phyloP scores from a whole-genome alignment of 2,113 vertebrate species.

The Caretta caretta region DNA sequence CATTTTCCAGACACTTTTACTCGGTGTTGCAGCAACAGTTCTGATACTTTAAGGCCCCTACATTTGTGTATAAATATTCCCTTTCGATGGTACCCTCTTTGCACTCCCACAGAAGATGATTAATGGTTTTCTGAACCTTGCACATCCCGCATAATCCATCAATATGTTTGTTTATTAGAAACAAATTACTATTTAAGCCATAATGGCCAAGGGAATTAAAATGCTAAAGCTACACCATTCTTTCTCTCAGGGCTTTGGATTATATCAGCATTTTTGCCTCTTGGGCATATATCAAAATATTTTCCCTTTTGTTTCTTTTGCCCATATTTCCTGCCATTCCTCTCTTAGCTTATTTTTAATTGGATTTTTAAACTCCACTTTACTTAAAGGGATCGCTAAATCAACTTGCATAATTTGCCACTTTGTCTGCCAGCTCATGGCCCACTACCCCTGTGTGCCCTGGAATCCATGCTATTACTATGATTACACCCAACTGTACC shows the following conservation, averaged over 20 bases:
- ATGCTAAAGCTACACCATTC: neutral
- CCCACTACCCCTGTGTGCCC: neutral
- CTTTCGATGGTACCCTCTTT: neutral
- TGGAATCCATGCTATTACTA: neutral
- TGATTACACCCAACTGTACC: neutral
- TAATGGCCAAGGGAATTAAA: neutral
- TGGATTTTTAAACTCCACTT: neutral
- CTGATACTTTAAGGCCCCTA: neutral
- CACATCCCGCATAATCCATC: neutral
- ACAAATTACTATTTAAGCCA: neutral
- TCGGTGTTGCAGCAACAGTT: neutral
- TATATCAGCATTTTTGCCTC: neutral
- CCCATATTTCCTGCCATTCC: neutral
- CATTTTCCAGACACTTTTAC: neutral
- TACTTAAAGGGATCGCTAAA: neutral
- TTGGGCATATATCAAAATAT: neutral
- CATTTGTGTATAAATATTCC: neutral
- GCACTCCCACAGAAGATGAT: neutral
- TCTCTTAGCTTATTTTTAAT: neutral
- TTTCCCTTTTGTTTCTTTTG: neutral
- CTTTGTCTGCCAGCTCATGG: neutral
- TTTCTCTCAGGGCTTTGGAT: neutral
- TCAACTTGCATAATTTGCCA: neutral
- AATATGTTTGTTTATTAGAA: neutral
- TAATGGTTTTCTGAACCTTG: neutral